Evolutionary conservation across 2,113 vertebrate species (phyloP), one percentile per base, ranked within the genome.

Genomic region (Platichthys flesus): DNA sequence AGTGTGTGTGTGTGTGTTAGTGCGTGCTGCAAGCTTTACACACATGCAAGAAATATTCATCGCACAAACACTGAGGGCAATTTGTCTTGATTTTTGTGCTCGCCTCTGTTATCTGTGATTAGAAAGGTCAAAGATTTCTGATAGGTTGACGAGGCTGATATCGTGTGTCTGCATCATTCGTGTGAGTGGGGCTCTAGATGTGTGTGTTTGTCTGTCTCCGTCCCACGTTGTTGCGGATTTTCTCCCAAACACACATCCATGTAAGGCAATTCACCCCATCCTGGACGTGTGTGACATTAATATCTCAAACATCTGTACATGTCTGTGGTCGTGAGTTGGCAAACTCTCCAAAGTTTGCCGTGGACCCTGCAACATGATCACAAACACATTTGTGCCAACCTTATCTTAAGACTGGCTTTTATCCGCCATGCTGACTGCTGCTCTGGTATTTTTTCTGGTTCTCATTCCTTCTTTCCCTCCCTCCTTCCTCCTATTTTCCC

Each of bases 381-480:
- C 86, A 90, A 92, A 88, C 90, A 90, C 79, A 90, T 91, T 90
- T 88, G 84, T 83, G 70, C 88, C 82, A 88, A 84, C 82, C 91
- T 93, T 91, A 91, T 92, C 92, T 92, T 84, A 66, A 88, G 79
- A 84, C 76, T 78, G 79, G 76, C 83, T 89, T 90, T 89, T 85
- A 85, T 89, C 75, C 83, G 85, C 85, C 89, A 93, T 89, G 91
- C 90, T 78, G 89, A 92, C 90, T 93, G 91, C 89, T 84, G 84
- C 74, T 82, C 85, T 92, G 93, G 91, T 90, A 93, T 94, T 93
- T 92, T 31, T 86, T 90, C 87, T 91, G 82, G 88, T 90, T 88
- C 85, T 84, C 83, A 81, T 90, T 91, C 77, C 49, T 67, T 81
- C 82, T 87, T 54, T 65, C 81, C 75, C 74, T 83, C 85, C 72